Evolutionary conservation across 2,797 vertebrate genomes (phyloP).

Genomic region (Gymnoscopelus microlampas): DNA sequence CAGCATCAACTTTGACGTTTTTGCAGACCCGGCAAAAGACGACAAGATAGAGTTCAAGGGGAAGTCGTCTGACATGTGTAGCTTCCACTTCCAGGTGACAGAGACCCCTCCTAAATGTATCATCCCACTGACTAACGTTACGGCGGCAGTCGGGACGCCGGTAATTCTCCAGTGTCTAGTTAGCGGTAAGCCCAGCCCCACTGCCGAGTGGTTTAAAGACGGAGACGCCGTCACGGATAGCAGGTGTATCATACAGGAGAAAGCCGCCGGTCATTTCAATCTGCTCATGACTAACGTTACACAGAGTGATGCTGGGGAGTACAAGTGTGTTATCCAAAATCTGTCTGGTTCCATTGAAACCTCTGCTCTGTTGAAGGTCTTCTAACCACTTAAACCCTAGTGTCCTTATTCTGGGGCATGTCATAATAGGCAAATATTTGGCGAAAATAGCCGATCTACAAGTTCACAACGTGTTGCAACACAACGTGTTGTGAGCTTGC

Average conservation of each 20-base stretch:
- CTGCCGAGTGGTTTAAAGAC: conserved; percentile 90
- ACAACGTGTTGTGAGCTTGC: no score
- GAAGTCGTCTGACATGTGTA: conserved; percentile 87
- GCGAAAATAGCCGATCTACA: no score
- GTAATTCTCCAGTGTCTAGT: conserved; percentile 92
- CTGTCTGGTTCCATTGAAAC: conserved; percentile 85
- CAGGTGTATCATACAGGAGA: conserved; percentile 88
- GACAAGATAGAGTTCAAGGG: conserved; percentile 88
- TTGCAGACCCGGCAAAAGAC: conserved; percentile 86
- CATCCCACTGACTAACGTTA: conserved; percentile 86
- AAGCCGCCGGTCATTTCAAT: conserved; percentile 87
- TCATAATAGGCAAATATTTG: no score
- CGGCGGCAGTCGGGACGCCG: conserved; percentile 84
- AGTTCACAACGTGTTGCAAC: no score
- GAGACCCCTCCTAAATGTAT: conserved; percentile 90
- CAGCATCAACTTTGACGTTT: conserved; percentile 87
- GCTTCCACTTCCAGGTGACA: conserved; percentile 92
- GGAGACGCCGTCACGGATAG: conserved; percentile 81
- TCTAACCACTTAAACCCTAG: conserved; percentile 60
- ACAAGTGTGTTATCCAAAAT: conserved; percentile 91
- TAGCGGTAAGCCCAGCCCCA: conserved; percentile 87
- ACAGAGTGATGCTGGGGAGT: conserved; percentile 88
- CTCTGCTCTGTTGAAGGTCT: conserved; percentile 85
- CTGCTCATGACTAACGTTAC: conserved; percentile 88
- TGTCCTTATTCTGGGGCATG: no score